Conservation (phyloP, 2,888 invertebrate species). For the Dasysyrphus albostriatus region DNA sequence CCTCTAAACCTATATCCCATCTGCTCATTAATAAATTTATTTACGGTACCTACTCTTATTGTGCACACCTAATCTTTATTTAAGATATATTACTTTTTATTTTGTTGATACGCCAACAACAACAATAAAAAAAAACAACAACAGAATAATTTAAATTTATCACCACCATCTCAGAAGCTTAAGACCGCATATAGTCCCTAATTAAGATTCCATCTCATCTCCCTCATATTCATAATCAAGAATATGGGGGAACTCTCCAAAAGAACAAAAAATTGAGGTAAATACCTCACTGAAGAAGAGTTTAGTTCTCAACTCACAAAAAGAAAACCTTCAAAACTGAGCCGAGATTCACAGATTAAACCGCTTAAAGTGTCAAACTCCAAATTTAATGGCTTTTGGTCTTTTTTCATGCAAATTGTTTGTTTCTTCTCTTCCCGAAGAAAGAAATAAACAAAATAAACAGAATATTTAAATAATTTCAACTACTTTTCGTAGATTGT, state of each 20-base stretch:
- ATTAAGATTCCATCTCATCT: slow-evolving; percentile 67
- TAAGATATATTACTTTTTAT: slow-evolving; percentile 23
- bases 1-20: not conserved
- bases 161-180: slow-evolving; percentile 50
- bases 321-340: slow-evolving; percentile 5
- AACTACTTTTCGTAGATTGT: slow-evolving; percentile 36
- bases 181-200: slow-evolving; percentile 61
- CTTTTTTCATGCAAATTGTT: slow-evolving; percentile 70
- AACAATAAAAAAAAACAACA: slow-evolving; percentile 1
- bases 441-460: slow-evolving; percentile 5
- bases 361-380: slow-evolving; percentile 71
- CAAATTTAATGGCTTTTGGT: slow-evolving; percentile 36
- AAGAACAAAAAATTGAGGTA: not conserved
- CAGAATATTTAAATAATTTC: slow-evolving; percentile 65
- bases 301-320: not conserved
- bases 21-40: slow-evolving; percentile 39
- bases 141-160: slow-evolving; percentile 61
- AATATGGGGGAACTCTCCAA: not conserved
- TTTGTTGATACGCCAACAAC: not conserved
- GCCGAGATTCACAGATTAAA: slow-evolving; percentile 59
- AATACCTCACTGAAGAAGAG: slow-evolving; percentile 17
- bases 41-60: slow-evolving; percentile 42
- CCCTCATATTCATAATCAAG: not conserved
- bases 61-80: slow-evolving; percentile 32
- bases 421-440: slow-evolving; percentile 1